Evolutionary conservation across 2,113 vertebrate genomes (phyloP).

Genomic region (Melanerpes formicivorus): DNA sequence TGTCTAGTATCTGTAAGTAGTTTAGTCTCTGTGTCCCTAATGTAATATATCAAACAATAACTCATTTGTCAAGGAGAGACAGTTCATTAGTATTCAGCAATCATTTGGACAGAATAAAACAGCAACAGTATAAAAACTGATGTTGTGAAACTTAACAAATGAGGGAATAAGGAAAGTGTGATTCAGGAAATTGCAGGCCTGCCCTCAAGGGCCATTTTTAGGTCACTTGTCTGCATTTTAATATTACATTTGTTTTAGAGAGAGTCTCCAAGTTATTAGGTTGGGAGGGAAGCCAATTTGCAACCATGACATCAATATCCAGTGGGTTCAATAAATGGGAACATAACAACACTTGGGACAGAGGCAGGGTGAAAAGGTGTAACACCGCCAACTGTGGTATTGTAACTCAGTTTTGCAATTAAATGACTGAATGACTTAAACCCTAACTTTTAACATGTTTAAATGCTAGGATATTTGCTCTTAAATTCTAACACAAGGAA

Average conservation of each 20-base stretch:
- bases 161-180: conserved; percentile 71
- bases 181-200: conserved; percentile 76
- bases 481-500: background rate
- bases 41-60: conserved; percentile 81
- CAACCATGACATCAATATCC: conserved; percentile 66
- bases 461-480: background rate
- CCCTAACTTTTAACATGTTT: background rate
- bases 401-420: conserved; percentile 23
- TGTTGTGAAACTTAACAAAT: conserved; percentile 80
- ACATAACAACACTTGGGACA: conserved; percentile 49
- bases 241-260: conserved; percentile 78
- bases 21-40: conserved; percentile 75
- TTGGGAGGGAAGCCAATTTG: conserved; percentile 74
- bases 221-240: conserved; percentile 80
- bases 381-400: background rate
- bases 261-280: conserved; percentile 68
- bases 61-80: conserved; percentile 80
- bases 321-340: conserved; percentile 73
- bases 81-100: conserved; percentile 78
- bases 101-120: conserved; percentile 74
- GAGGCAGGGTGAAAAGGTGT: conserved; percentile 27
- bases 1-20: conserved; percentile 73
- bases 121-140: conserved; percentile 79
- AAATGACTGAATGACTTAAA: conserved; percentile 26
- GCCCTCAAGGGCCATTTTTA: conserved; percentile 73